Evolutionary conservation across 1,140 invertebrate species (phyloP).

Genomic region (Conopomorpha cramerella): DNA sequence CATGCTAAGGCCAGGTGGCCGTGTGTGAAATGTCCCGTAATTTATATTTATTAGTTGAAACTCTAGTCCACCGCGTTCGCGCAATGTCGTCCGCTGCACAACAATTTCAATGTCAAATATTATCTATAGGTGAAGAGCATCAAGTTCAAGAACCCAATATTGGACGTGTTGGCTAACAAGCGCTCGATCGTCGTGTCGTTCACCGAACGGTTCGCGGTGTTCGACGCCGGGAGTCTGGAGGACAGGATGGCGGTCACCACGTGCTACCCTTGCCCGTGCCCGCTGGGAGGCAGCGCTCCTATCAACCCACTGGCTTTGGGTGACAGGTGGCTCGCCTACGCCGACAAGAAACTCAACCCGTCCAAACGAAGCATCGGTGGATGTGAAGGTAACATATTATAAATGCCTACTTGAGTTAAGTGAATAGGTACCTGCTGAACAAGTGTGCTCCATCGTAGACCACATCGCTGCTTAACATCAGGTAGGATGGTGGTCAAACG

Average conservation of each 20-base stretch:
- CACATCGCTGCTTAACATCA: too few species aligned
- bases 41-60: too few species aligned
- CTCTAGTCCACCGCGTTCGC: too few species aligned
- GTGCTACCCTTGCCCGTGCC: conserved; percentile 81
- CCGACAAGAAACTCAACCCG: conserved; percentile 83
- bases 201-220: conserved; percentile 87
- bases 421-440: too few species aligned
- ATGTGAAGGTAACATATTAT: conserved; percentile 71
- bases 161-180: conserved; percentile 85
- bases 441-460: too few species aligned
- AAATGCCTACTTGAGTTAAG: too few species aligned
- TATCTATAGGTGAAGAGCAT: conserved; percentile 86
- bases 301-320: conserved; percentile 90
- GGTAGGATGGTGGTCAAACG: too few species aligned
- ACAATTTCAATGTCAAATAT: too few species aligned
- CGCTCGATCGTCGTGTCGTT: conserved; percentile 85
- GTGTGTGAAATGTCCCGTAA: too few species aligned
- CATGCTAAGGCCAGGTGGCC: too few species aligned
- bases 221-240: conserved; percentile 86
- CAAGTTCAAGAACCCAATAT: conserved; percentile 89
- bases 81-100: too few species aligned
- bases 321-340: conserved; percentile 78
- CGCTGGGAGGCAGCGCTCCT: conserved; percentile 68
- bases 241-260: conserved; percentile 86
- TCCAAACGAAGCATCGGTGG: conserved; percentile 87